Evolutionary conservation across 1,140 invertebrate species (phyloP).

Genomic region (Littorina saxatilis): DNA sequence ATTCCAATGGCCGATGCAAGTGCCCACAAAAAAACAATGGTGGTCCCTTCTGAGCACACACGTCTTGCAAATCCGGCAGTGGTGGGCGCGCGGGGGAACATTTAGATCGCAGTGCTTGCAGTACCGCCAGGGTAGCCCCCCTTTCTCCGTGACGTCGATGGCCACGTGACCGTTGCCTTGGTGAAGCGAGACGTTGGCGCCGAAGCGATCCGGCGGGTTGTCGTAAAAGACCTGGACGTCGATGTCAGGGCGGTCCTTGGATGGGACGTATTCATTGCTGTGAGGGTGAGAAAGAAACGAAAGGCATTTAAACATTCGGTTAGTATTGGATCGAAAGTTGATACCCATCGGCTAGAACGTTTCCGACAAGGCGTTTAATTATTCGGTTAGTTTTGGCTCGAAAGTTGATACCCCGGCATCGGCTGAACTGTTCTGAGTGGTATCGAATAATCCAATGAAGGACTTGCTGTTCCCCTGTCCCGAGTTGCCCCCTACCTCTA

Average conservation of each 20-base stretch:
- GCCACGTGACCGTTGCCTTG: not conserved
- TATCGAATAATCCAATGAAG: too few species aligned
- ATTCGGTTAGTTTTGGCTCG: too few species aligned
- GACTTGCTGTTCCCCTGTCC: too few species aligned
- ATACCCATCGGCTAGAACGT: too few species aligned
- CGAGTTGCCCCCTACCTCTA: too few species aligned
- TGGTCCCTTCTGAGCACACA: conserved; percentile 96
- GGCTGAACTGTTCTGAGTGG: too few species aligned
- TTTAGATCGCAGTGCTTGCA: conserved; percentile 48
- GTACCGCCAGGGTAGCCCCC: conserved; percentile 43
- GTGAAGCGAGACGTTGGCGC: conserved; percentile 28
- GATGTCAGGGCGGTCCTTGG: conserved; percentile 46
- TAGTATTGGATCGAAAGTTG: too few species aligned
- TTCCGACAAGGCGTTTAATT: too few species aligned
- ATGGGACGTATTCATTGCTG: not conserved
- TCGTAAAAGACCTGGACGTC: conserved; percentile 28
- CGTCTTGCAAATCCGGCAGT: conserved; percentile 57
- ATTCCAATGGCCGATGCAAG: conserved; percentile 93
- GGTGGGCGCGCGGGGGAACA: conserved; percentile 52
- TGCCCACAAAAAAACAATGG: conserved; percentile 93
- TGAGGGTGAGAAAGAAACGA: too few species aligned
- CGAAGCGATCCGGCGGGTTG: conserved; percentile 49
- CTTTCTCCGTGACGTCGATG: conserved; percentile 26
- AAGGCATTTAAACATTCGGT: too few species aligned
- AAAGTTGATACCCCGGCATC: too few species aligned